Percentiles rank a stretch among this genome's conserved stretches.
phyloP scores from a whole-genome alignment of 35 echinoderm and acorn worm genomes.

The Apostichopus japonicus region DNA sequence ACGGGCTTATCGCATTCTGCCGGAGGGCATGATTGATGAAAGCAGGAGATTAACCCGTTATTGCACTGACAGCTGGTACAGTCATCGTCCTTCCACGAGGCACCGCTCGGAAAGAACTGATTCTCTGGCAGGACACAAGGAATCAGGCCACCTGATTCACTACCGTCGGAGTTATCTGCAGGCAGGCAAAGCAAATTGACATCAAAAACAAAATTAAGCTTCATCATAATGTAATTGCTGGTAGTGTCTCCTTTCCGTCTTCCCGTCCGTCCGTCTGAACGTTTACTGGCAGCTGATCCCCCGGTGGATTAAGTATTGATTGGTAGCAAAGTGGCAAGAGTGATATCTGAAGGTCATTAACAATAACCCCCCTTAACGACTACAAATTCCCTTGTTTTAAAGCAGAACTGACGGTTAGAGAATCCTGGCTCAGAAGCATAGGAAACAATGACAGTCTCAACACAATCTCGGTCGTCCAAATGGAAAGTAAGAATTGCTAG shows the following conservation, averaged over 20 bases:
- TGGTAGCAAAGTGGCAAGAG: neutral
- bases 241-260: neutral
- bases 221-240: neutral
- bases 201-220: neutral
- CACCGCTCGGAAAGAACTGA: constrained; percentile 69
- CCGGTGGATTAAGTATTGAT: neutral
- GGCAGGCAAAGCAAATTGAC: neutral
- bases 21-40: constrained; percentile 80
- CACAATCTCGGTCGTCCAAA: no score
- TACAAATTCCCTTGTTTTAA: no score
- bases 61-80: constrained; percentile 94
- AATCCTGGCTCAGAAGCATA: no score
- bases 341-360: no score
- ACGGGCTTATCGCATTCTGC: constrained; percentile 85
- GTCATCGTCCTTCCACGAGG: constrained; percentile 96
- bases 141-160: neutral
- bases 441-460: no score
- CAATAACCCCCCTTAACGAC: no score
- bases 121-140: constrained; percentile 35
- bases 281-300: neutral
- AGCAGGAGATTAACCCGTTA: constrained; percentile 73
- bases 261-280: neutral
- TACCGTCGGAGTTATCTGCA: neutral
- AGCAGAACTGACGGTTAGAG: no score
- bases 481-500: no score